phyloP scores from a whole-genome alignment of 2,888 invertebrate genomes.

The Acronicta leporina region DNA sequence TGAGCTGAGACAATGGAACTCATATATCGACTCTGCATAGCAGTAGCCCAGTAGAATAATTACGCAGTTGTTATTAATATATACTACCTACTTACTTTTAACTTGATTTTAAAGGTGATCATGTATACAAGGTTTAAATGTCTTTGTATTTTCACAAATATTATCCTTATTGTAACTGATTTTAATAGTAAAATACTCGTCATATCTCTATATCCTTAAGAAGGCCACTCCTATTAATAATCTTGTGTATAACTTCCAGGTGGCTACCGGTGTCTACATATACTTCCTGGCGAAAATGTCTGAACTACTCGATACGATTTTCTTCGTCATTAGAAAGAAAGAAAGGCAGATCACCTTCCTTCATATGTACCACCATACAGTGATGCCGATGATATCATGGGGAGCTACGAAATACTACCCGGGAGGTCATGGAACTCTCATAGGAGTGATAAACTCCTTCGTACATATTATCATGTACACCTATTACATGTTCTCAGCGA shows the following conservation, averaged over 20 bases:
- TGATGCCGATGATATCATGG: constrained; percentile 98
- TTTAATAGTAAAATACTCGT: not conserved
- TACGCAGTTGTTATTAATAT: too few species aligned
- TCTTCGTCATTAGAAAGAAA: constrained; percentile 98
- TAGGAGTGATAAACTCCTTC: constrained; percentile 97
- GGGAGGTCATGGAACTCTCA: constrained; percentile 97
- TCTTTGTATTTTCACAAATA: not conserved
- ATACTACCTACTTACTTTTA: too few species aligned
- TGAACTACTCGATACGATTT: constrained; percentile 97
- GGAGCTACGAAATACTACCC: constrained; percentile 96
- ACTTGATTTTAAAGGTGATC: too few species aligned
- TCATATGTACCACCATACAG: constrained; percentile 97
- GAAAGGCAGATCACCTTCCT: constrained; percentile 96
- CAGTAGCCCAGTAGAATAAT: too few species aligned
- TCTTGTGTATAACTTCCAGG: constrained; percentile 75
- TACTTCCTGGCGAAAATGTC: constrained; percentile 97
- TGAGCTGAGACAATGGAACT: too few species aligned
- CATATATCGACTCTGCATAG: too few species aligned
- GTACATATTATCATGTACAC: constrained; percentile 98
- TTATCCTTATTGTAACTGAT: too few species aligned
- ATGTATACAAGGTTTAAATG: too few species aligned
- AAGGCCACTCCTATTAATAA: not conserved
- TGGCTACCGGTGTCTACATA: constrained; percentile 93
- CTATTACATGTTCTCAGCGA: constrained; percentile 96
- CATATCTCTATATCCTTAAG: too few species aligned